Evolutionary conservation across 2,888 invertebrate species (phyloP), one percentile per base, ranked within the genome.

Genomic region (Cerastis leucographa): DNA sequence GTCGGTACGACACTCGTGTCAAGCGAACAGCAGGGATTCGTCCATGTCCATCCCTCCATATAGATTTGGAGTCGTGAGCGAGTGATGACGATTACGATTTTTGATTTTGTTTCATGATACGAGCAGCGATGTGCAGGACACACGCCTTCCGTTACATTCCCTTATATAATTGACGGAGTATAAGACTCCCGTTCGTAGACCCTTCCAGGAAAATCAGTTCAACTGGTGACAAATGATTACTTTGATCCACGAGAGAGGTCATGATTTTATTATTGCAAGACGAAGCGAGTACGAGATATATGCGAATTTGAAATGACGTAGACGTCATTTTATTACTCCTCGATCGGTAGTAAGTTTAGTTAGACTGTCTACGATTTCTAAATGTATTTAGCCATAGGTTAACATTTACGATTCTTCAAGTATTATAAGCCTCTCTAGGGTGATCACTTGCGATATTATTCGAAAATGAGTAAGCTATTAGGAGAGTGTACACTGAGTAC

Each of bases 371-470:
- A 82, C 85, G 78, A 85, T 94, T 93, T 91, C 92, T 93, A 92
- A 93, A 93, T 92, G 87, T 94, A 95, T 92, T 93, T 94, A 94
- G 94, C 92, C 91, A 92, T 94, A 95, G 94, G 93, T 93, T 95
- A 94, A 94, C 91, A 87, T 89, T 91, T 91, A 92, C 92, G 92
- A 87, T 93, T 92, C 88, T 91, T 90, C 87, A 76, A 90, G 87
- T 92, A 89, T 91, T 90, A 83, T 92, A 91, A 91, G 91, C 91
- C 91, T 92, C 88, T 89, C 89, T 84, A 90, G 88, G 87, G 88
- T 89, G 89, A 90, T 86, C 81, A 88, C 88, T 89, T 84, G 82
- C 85, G 81, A 86, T 88, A 80, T 86, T 87, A 86, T 87, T 87
- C 78, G 80, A 85, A 80, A 81, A 87, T 86, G 81, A 88, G 81